A percentile compares a stretch with the other conserved stretches of the same genome.
phyloP scores from a whole-genome alignment of 2,797 vertebrate genomes.

The Psittacula derbiana region DNA sequence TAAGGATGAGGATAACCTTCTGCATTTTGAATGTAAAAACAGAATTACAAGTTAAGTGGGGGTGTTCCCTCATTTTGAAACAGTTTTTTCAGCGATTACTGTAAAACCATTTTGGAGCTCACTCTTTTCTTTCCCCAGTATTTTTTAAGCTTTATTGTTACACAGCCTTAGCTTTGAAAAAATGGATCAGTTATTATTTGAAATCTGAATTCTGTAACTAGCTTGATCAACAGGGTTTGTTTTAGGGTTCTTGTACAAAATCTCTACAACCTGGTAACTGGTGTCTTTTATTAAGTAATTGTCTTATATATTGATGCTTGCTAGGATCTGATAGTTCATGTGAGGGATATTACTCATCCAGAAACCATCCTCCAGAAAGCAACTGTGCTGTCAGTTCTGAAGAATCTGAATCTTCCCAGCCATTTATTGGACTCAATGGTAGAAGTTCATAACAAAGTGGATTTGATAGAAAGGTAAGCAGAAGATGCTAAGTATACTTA shows the following conservation, averaged over 20 bases:
- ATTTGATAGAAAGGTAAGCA: conserved; percentile 85
- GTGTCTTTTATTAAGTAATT: neutral
- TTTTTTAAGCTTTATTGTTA: neutral
- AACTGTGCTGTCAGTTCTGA: conserved; percentile 85
- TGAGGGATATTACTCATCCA: conserved; percentile 92
- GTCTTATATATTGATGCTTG: neutral
- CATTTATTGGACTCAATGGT: conserved; percentile 82
- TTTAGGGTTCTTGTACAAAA: neutral
- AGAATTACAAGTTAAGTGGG: neutral
- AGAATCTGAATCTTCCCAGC: conserved; percentile 82
- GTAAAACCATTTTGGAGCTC: neutral
- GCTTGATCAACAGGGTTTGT: neutral
- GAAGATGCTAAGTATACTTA: neutral
- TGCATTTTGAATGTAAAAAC: neutral
- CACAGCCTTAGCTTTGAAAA: neutral
- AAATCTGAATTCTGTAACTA: neutral
- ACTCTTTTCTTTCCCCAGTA: neutral
- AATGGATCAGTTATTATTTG: neutral
- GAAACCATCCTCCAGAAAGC: conserved; percentile 87
- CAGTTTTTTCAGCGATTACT: neutral
- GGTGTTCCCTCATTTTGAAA: neutral
- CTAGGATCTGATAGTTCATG: conserved; percentile 91
- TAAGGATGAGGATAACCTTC: neutral
- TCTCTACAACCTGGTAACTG: neutral
- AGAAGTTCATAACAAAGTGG: conserved; percentile 94